These are phyloP conservation scores for Poliocrania exsul DNA, from an alignment of 2,797 vertebrate genomes.

Conservation along the genomic window DNA sequence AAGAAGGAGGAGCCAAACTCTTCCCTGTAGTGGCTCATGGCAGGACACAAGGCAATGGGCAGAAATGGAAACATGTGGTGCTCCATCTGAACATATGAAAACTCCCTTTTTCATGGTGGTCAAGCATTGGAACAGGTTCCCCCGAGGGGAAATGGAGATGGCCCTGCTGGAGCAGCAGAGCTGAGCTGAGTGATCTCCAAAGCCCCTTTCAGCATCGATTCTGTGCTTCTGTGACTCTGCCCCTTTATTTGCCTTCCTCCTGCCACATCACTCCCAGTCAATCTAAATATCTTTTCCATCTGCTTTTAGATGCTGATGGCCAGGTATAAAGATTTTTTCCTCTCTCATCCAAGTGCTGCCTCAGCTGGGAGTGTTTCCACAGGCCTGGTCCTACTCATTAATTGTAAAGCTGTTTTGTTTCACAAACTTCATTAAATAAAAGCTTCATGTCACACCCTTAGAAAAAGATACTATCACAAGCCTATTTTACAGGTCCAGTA, in stretches of 20 bases:
- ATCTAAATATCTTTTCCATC: neutral
- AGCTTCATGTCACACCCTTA: constrained; percentile 32
- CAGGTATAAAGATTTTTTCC: neutral
- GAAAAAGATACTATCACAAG: constrained; percentile 34
- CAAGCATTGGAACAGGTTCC: neutral
- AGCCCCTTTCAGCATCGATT: neutral
- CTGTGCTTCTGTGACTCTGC: neutral
- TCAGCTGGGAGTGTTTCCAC: neutral
- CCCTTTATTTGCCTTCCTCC: neutral
- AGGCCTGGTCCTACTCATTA: neutral
- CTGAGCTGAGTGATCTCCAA: neutral
- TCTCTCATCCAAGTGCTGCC: neutral
- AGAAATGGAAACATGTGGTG: rapidly evolving
- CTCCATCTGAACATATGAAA: neutral
- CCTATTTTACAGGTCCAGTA: neutral
- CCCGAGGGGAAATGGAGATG: neutral
- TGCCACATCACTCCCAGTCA: neutral
- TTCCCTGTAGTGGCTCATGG: neutral
- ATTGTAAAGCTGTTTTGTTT: constrained; percentile 37
- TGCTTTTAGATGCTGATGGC: neutral
- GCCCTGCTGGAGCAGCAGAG: neutral
- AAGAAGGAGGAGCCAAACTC: neutral
- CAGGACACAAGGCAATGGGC: neutral
- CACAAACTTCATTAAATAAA: constrained; percentile 37
- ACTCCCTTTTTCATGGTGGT: neutral